Evolutionary conservation across 2,797 vertebrate species (phyloP), one percentile per base, ranked within the genome.

Genomic region (Dendrocincla fuliginosa): DNA sequence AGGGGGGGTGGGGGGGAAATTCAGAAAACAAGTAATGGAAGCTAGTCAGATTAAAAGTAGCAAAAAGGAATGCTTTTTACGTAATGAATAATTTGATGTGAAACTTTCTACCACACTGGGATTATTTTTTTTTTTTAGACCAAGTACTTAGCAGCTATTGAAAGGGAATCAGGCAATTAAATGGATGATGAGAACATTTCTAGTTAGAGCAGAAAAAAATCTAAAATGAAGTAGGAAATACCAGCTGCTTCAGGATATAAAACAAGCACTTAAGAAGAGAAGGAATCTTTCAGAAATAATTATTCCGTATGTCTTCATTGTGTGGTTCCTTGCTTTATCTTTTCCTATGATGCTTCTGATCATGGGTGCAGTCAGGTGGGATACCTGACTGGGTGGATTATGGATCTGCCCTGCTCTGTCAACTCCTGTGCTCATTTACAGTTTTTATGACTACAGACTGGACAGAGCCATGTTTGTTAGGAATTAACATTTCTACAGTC

Each of bases 81-180:
- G 9, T 28, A 39, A 30, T 69, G 13, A 84, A 42, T 83, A 20
- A 61, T 74, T 90, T 79, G 32, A 70, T 82, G 12, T 93, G 39
- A 52, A 85, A 92, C 77, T 93, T 86, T 69, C 32, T 93, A 39
- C 56, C 37, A 59, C 61, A 25, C 23, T 71, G 80, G 53, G 49
- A 25, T 47, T 81, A 14, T 35, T 42, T 23, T 32, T 63, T 46
- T 46, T 70, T 59, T 82, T 75, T 8, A 47, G 24, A 25, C 10
- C 27, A 46, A 63, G 12, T 89, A 33, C 30, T 89, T 89, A 94
- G 73, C 25, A 89, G 33, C 69, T 87, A 53, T 49, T 91, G 84
- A 81, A 84, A 90, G 84, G 71, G 59, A 75, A 84, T 87, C 39
- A 17, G 67, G 70, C 65, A 86, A 68, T 89, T 89, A 87, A 89